Evolutionary conservation across 2,113 vertebrate species (phyloP), one percentile per base, ranked within the genome.

Genomic region (Pygoscelis adeliae): DNA sequence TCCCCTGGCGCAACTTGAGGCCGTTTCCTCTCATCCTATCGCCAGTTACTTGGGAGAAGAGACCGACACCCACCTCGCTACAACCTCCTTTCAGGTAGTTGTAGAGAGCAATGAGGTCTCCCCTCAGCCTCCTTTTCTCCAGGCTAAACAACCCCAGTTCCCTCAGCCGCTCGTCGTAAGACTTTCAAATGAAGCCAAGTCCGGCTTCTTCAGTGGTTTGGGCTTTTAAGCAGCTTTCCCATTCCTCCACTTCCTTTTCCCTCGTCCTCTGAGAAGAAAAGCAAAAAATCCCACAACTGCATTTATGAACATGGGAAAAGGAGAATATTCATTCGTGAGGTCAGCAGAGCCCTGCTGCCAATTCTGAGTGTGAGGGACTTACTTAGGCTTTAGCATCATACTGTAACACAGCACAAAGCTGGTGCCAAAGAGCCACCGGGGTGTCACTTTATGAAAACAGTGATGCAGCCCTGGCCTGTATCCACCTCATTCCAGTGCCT

Each of bases 331-430:
- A 10, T n/a, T 77, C 0, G 0, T 46, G 69, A 78, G 71, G 34
- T 65, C 50, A 34, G 26, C 9, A 19, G 50, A 70, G 25, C 40
- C 27, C 32, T 46, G 63, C 40, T 80, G 46, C 76, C 15, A 9
- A 3, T 61, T 73, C 36, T 15, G 29, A 44, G 34, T 1, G 25
- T 7, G 42, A 42, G 22, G 50, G n/a, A 38, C 34, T 38, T 21
- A 1, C 30, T 38, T 21, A 1, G 42, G 59, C 34, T 83, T 52
- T 22, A 15, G 67, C 1, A 0, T 44, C 26, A 1, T 4, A 13
- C 7, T 26, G 16, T 40, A 36, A 18, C 17, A 23, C 20, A 72
- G 71, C 46, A 49, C 55, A 21, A 26, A 12, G 18, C 19, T 9
- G 13, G 10, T 46, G 79, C 40, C 40, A 26, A 74, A 30, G 56